phyloP scores from a whole-genome alignment of 2,113 vertebrate genomes.

The Nesospiza acunhae region DNA sequence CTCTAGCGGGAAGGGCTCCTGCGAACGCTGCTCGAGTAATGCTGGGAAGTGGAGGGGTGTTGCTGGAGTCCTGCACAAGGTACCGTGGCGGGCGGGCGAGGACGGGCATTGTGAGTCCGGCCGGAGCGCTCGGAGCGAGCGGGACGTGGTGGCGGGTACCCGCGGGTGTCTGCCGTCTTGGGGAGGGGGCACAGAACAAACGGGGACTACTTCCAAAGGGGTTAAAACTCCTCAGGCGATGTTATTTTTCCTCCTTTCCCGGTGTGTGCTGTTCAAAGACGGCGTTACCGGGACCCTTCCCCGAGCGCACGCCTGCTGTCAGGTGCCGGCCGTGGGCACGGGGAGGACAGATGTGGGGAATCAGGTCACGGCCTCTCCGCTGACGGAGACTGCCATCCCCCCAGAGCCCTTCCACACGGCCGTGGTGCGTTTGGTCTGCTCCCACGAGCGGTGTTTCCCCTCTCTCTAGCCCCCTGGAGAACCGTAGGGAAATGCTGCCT shows the following conservation, averaged over 20 bases:
- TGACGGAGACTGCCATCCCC: background rate
- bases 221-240: background rate
- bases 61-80: slow-evolving; percentile 4
- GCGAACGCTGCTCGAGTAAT: background rate
- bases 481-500: background rate
- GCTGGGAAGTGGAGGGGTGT: background rate
- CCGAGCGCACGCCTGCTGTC: background rate
- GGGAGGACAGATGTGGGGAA: background rate
- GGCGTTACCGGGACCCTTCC: background rate
- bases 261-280: background rate
- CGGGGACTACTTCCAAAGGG: background rate
- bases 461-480: background rate
- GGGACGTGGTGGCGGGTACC: background rate
- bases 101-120: background rate
- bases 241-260: background rate
- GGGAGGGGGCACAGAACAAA: background rate
- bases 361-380: background rate
- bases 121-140: background rate
- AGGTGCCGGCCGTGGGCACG: background rate
- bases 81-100: background rate
- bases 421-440: background rate
- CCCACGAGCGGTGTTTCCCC: background rate
- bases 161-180: background rate
- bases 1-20: background rate
- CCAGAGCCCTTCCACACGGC: background rate